Conservation (phyloP, 2,113 vertebrate species). For the Petromus typicus region DNA sequence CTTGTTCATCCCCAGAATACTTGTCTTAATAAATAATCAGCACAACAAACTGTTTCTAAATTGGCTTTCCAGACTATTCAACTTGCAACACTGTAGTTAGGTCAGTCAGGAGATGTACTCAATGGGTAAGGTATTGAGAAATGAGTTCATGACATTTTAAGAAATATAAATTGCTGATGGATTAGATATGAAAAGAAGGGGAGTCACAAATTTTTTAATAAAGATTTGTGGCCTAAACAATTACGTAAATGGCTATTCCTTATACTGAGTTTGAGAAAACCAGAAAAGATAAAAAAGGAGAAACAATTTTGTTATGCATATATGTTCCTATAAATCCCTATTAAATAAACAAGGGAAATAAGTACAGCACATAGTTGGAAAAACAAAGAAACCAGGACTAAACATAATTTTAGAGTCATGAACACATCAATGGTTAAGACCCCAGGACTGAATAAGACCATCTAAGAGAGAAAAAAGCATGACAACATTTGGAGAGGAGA, state of each 20-base stretch:
- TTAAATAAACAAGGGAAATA: background rate
- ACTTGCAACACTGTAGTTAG: background rate
- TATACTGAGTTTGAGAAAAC: background rate
- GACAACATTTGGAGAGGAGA: background rate
- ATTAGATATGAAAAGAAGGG: background rate
- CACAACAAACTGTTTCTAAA: slow-evolving; percentile 43
- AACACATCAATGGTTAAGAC: slow-evolving; percentile 6
- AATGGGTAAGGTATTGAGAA: background rate
- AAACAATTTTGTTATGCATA: slow-evolving; percentile 19
- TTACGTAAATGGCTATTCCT: background rate
- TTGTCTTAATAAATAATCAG: slow-evolving; percentile 14
- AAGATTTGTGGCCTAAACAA: background rate
- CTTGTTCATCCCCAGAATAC: background rate
- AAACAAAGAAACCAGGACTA: slow-evolving; percentile 7
- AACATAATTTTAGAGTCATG: background rate
- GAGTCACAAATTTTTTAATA: slow-evolving; percentile 10
- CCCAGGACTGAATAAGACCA: slow-evolving; percentile 24
- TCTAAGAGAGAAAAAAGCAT: slow-evolving; percentile 15
- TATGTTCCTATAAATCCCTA: background rate
- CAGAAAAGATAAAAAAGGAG: background rate
- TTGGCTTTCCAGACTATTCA: slow-evolving; percentile 20
- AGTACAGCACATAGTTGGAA: background rate
- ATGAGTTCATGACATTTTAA: background rate
- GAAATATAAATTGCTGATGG: background rate
- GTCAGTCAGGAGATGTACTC: background rate